Evolutionary conservation across 2,113 vertebrate genomes (phyloP).

Genomic region (Strix aluco): DNA sequence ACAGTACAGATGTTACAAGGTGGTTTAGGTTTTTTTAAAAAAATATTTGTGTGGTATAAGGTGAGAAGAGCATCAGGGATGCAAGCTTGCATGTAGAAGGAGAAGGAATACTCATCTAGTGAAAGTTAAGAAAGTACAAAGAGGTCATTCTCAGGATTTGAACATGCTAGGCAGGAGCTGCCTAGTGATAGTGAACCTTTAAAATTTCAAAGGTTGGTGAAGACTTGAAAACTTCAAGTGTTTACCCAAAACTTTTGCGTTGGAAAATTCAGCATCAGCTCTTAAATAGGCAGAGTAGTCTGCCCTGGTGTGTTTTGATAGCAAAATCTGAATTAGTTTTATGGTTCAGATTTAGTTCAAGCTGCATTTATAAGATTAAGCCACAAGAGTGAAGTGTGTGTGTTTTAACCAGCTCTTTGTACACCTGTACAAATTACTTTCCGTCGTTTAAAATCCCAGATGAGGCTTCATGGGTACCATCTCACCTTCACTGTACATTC

Average conservation of each 20-base stretch:
- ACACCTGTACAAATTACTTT: background rate
- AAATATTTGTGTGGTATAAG: background rate
- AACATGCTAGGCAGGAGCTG: background rate
- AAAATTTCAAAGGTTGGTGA: background rate
- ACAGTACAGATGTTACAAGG: background rate
- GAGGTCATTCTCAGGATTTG: background rate
- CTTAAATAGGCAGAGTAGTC: background rate
- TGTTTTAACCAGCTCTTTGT: background rate
- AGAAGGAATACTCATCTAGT: background rate
- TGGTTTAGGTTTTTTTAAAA: background rate
- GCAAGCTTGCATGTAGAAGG: background rate
- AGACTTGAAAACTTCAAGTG: background rate
- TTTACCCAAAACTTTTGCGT: background rate
- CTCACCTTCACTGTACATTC: background rate
- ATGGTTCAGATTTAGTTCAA: background rate
- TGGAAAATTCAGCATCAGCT: background rate
- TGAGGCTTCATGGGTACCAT: background rate
- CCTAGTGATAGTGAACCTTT: background rate
- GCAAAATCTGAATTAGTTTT: background rate
- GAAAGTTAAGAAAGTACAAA: background rate
- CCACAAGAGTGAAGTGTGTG: fast-evolving
- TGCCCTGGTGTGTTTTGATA: background rate
- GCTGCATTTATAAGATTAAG: background rate
- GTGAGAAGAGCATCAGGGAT: background rate
- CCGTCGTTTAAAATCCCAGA: background rate